These are phyloP conservation scores for Campylomormyrus tamandua DNA, from an alignment of 2,113 vertebrate genomes.

Conservation along the genomic window DNA sequence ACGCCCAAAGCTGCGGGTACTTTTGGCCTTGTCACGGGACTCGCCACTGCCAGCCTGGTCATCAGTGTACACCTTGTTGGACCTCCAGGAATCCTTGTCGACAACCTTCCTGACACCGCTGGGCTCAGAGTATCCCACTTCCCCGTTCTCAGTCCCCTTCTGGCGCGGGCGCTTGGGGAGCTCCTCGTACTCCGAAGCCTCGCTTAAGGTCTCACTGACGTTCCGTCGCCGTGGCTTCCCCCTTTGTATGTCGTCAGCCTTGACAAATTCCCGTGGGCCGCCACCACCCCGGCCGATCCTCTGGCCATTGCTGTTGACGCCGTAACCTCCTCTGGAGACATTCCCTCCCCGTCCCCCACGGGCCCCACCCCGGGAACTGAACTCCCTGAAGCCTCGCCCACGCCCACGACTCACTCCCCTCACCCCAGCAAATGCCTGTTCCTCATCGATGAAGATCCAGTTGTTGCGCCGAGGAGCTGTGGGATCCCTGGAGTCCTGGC, in stretches of 20 bases:
- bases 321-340: conserved; percentile 54
- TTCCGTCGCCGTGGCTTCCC: conserved; percentile 81
- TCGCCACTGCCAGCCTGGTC: conserved; percentile 62
- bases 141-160: conserved; percentile 72
- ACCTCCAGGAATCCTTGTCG: conserved; percentile 85
- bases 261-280: conserved; percentile 68
- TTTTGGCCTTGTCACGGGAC: conserved; percentile 62
- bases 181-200: conserved; percentile 92
- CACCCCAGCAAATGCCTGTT: conserved; percentile 81
- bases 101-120: conserved; percentile 66
- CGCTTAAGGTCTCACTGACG: conserved; percentile 88
- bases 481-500: conserved; percentile 49
- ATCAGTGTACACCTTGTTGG: conserved; percentile 80
- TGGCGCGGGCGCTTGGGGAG: conserved; percentile 86
- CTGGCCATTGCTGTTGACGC: conserved; percentile 45
- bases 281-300: conserved; percentile 63
- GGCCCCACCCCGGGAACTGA: conserved; percentile 73
- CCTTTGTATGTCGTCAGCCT: conserved; percentile 73
- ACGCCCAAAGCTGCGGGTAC: conserved; percentile 69
- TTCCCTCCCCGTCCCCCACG: conserved; percentile 43
- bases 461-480: conserved; percentile 79
- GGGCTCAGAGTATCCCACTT: conserved; percentile 60
- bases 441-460: conserved; percentile 97
- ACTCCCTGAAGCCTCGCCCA: conserved; percentile 82
- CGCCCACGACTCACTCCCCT: conserved; percentile 75